Evolutionary conservation across 2,113 vertebrate genomes (phyloP).

Genomic region (Pristiophorus japonicus): DNA sequence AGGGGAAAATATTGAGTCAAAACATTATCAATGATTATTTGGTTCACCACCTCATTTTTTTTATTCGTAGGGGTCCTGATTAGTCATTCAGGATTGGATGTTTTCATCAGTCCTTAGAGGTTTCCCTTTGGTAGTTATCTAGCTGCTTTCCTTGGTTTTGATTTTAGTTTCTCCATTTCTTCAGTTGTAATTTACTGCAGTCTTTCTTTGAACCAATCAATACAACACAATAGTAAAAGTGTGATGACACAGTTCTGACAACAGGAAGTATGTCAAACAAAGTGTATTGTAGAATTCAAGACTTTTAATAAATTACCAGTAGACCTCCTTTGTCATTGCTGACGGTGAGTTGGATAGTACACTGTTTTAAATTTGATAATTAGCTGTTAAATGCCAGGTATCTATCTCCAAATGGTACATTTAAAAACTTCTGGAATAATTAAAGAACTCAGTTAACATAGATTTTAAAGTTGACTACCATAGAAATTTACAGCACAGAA

Average conservation of each 20-base stretch:
- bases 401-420: conserved; percentile 1
- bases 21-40: neutral
- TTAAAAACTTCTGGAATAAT: neutral
- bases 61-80: neutral
- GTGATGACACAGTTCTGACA: neutral
- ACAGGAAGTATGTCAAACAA: neutral
- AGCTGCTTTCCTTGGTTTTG: neutral
- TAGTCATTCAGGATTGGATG: neutral
- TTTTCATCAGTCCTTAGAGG: neutral
- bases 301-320: neutral
- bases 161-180: neutral
- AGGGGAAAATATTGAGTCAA: neutral
- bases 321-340: neutral
- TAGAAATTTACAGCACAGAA: neutral
- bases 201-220: neutral
- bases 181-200: neutral
- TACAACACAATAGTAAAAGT: neutral
- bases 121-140: neutral
- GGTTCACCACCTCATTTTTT: neutral
- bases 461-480: neutral
- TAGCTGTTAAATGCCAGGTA: neutral
- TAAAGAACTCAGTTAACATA: neutral
- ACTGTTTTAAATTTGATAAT: neutral
- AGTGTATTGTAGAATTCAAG: neutral
- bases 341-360: neutral